Percentiles rank a stretch among this genome's conserved stretches.
phyloP scores from a whole-genome alignment of 2,888 invertebrate genomes.

The Leptinotarsa juncta region DNA sequence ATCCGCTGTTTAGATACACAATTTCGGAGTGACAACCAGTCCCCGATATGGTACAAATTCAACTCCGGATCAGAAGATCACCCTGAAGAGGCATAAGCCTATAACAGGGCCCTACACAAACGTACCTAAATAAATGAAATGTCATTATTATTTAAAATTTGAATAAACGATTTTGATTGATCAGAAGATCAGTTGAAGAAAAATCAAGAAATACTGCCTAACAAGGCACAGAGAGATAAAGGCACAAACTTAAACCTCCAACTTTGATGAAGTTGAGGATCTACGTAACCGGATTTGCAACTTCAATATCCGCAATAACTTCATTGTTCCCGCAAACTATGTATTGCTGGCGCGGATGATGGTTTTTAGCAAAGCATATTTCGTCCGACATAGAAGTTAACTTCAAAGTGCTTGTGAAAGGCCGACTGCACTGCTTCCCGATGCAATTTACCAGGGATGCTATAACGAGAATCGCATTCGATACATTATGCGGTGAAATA shows the following conservation, averaged over 20 bases:
- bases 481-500: background rate
- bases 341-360: conserved; percentile 32
- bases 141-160: too few species aligned
- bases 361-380: conserved; percentile 18
- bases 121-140: too few species aligned
- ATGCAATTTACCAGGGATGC: conserved; percentile 11
- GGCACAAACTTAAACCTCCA: conserved; percentile 28
- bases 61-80: too few species aligned
- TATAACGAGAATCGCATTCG: background rate
- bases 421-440: background rate
- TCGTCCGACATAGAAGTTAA: conserved; percentile 5
- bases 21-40: too few species aligned
- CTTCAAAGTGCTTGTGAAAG: conserved; percentile 4
- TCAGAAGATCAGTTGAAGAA: too few species aligned
- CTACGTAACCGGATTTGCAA: conserved; percentile 43
- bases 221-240: background rate
- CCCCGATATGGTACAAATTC: too few species aligned
- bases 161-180: too few species aligned
- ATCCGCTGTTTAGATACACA: too few species aligned
- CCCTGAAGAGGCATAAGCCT: too few species aligned
- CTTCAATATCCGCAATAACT: conserved; percentile 46
- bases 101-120: too few species aligned
- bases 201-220: background rate
- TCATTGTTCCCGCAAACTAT: conserved; percentile 44
- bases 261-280: conserved; percentile 32